Percentiles rank a stretch among this genome's conserved stretches.
phyloP scores from a whole-genome alignment of 2,113 vertebrate species.

The Catharus bicknelli region DNA sequence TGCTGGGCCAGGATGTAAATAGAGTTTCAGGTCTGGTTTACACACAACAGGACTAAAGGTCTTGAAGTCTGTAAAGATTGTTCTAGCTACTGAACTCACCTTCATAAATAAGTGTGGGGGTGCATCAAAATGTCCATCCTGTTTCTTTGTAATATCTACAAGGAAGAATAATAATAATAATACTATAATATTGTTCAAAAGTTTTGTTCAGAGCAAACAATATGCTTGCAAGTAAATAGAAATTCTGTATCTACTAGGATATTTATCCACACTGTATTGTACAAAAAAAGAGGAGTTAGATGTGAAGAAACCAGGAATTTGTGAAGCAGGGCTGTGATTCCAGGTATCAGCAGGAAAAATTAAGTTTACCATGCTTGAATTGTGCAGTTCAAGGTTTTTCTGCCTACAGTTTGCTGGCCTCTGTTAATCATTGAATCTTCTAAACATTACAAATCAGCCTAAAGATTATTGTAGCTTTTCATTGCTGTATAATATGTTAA shows the following conservation, averaged over 20 bases:
- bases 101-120: conserved; percentile 90
- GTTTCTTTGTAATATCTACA: conserved; percentile 93
- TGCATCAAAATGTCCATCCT: conserved; percentile 91
- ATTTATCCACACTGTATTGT: background rate
- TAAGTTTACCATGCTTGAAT: background rate
- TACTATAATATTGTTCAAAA: conserved; percentile 21
- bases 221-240: background rate
- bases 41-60: background rate
- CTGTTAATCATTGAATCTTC: background rate
- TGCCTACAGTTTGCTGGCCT: background rate
- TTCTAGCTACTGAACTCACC: conserved; percentile 77
- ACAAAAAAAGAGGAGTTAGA: background rate
- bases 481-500: background rate
- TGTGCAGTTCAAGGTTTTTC: background rate
- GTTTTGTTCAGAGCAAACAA: conserved; percentile 34
- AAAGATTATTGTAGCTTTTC: background rate
- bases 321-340: background rate
- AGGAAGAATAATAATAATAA: conserved; percentile 48
- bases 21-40: background rate
- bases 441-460: background rate
- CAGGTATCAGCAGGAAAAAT: background rate
- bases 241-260: background rate
- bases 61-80: background rate
- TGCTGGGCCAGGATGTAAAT: background rate
- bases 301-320: background rate